Percentiles rank a stretch among this genome's conserved stretches.
Evolutionary conservation across 2,888 invertebrate genomes (phyloP).

Genomic region (Resseliella maxima): DNA sequence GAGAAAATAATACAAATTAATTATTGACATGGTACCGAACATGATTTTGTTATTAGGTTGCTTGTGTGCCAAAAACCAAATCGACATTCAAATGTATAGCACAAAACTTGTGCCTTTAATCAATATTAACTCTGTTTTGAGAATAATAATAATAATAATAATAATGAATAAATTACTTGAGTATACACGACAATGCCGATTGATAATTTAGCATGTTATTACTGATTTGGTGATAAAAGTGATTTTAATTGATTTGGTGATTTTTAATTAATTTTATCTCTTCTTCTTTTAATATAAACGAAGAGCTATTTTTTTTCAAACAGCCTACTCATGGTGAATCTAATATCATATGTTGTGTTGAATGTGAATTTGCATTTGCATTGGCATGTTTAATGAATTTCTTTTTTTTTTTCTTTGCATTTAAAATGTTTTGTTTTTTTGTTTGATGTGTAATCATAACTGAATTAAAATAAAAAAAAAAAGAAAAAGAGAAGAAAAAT

Average conservation of each 20-base stretch:
- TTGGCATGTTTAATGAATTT: neutral
- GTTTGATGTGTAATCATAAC: neutral
- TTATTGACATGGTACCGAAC: neutral
- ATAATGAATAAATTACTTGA: neutral
- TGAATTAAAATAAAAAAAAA: neutral
- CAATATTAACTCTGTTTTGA: neutral
- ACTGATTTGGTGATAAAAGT: neutral
- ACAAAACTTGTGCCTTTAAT: neutral
- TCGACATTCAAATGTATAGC: neutral
- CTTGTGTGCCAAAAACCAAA: neutral
- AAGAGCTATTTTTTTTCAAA: neutral
- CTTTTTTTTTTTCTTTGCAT: neutral
- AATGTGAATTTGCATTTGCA: constrained; percentile 12
- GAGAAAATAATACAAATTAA: neutral
- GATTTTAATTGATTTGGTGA: neutral
- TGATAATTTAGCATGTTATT: neutral
- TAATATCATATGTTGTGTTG: neutral
- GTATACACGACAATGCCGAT: neutral
- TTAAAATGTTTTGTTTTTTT: neutral
- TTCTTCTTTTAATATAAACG: neutral
- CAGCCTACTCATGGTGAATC: neutral
- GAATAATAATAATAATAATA: constrained; percentile 5
- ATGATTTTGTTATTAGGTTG: neutral
- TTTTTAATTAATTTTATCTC: neutral
- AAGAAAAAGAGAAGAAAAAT: neutral